Percentiles rank a stretch among this genome's conserved stretches.
phyloP scores from a whole-genome alignment of 2,113 vertebrate genomes.

The Dinomys branickii region DNA sequence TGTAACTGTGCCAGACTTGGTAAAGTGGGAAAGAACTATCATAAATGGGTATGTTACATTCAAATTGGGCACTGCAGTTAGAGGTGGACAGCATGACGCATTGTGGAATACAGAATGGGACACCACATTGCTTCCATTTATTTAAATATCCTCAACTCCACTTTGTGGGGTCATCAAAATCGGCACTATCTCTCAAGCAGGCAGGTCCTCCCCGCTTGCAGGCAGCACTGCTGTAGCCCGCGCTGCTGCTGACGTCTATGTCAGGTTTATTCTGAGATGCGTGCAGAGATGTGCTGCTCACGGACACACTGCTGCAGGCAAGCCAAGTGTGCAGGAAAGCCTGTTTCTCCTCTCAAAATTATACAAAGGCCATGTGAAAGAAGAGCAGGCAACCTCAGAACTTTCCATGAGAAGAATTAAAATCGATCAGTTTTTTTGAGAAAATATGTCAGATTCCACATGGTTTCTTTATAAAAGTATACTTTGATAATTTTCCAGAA shows the following conservation, averaged over 20 bases:
- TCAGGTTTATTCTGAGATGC: background rate
- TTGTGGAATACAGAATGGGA: background rate
- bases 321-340: background rate
- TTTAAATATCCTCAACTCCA: background rate
- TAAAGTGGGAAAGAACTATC: background rate
- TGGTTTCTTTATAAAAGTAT: slow-evolving; percentile 35
- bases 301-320: background rate
- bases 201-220: background rate
- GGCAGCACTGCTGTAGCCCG: background rate
- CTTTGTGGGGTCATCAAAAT: background rate
- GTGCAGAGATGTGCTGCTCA: background rate
- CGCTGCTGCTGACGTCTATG: background rate
- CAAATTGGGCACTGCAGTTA: background rate
- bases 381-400: background rate
- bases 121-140: background rate
- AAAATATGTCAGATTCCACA: slow-evolving; percentile 53
- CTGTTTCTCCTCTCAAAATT: background rate
- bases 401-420: slow-evolving; percentile 25
- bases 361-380: background rate
- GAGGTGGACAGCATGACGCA: background rate
- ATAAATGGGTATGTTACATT: background rate
- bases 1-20: background rate
- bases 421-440: slow-evolving; percentile 41
- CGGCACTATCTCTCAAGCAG: background rate
- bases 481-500: slow-evolving; percentile 67